Evolutionary conservation across 2,113 vertebrate species (phyloP), one percentile per base, ranked within the genome.

Genomic region (Lontra canadensis): DNA sequence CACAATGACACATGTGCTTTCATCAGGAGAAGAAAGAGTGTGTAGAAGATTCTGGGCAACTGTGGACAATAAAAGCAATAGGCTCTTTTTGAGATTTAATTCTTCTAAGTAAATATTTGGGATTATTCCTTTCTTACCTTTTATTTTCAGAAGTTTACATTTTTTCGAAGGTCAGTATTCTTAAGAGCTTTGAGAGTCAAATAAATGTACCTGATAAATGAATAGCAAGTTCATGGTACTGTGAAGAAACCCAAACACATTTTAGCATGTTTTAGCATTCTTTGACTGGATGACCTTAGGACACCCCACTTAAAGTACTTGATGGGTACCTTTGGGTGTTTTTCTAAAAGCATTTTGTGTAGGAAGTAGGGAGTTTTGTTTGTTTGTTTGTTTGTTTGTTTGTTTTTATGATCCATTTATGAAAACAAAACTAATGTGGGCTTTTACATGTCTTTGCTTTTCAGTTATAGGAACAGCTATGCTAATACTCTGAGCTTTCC

Each of bases 121-220:
- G 6, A 13, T 83, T 92, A 59, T 42, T 97, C 10, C 23, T 63
- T 88, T 85, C 88, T 80, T 26, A 83, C 3, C 47, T 92, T 92
- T 80, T 17, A n/a, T 71, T 76, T 82, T 83, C 7, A 49, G 82
- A 76, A 90, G 63, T 83, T 94, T 9, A 9, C 79, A 23, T 78
- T 83, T 93, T 82, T 81, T 71, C 39, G 69, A 92, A 73, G 34
- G 36, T 92, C 39, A 79, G 13, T 74, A 55, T 91, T 88, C 1
- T 59, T 88, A 47, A 86, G 25, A 23, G 7, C 21, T 94, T 88
- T 74, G 29, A 87, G 82, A 93, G 42, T 89, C 79, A 97, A 86
- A 73, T 89, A 89, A 90, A 36, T 91, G 6, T 55, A 36, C 52
- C 31, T 95, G 78, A 42, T 78, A 81, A 87, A 82, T 55, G 9